phyloP scores from a whole-genome alignment of 2,113 vertebrate genomes.

The Colinus virginianus region DNA sequence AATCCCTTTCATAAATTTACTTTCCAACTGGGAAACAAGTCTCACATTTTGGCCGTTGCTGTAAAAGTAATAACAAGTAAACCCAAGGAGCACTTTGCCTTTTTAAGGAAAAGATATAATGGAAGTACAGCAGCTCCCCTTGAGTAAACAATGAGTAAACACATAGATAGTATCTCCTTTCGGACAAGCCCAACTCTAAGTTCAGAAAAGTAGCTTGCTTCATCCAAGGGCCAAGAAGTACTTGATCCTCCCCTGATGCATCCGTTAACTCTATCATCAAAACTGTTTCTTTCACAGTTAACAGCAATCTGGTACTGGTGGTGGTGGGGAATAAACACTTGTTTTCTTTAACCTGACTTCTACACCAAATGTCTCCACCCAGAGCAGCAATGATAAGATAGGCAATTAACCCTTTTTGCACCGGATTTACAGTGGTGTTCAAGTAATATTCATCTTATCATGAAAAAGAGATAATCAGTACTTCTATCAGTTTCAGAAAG shows the following conservation, averaged over 20 bases:
- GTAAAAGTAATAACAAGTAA: background rate
- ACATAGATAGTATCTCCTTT: background rate
- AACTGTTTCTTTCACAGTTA: background rate
- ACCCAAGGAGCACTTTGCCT: background rate
- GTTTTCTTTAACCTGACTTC: background rate
- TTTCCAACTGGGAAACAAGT: background rate
- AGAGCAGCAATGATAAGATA: background rate
- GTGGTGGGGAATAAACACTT: background rate
- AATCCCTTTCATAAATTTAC: background rate
- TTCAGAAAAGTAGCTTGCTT: background rate
- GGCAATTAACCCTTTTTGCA: background rate
- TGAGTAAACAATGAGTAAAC: constrained; percentile 18
- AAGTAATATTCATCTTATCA: background rate
- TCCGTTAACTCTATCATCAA: background rate
- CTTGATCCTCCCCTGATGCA: background rate
- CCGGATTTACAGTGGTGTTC: background rate
- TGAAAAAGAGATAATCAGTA: background rate
- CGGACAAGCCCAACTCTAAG: background rate
- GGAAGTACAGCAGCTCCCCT: background rate
- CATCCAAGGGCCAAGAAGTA: background rate
- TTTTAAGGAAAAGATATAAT: background rate
- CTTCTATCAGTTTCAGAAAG: background rate
- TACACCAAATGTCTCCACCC: background rate
- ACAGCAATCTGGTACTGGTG: fast-evolving
- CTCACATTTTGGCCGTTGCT: background rate